Evolutionary conservation across 2,113 vertebrate genomes (phyloP).

Genomic region (Eurypyga helias): DNA sequence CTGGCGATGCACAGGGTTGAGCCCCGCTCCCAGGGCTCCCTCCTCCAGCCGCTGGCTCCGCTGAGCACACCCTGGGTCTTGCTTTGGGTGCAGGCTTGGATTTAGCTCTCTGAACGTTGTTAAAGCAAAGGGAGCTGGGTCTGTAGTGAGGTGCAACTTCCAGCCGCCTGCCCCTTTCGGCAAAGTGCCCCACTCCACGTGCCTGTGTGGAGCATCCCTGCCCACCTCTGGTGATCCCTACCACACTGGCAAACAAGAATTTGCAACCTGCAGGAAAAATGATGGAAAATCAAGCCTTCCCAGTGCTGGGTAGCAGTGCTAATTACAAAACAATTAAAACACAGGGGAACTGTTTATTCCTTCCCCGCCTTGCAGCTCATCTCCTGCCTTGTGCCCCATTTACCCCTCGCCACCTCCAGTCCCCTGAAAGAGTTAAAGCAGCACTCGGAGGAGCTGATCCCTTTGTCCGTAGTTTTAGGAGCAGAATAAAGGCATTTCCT

Average conservation of each 20-base stretch:
- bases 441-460: not conserved
- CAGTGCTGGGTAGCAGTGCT: not conserved
- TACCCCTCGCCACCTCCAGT: not conserved
- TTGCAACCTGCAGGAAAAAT: not conserved
- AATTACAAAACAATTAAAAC: constrained; percentile 13
- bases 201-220: not conserved
- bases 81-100: not conserved
- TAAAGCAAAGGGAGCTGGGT: not conserved
- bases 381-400: not conserved
- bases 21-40: fast-evolving
- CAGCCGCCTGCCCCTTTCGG: not conserved
- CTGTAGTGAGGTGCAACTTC: not conserved
- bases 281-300: not conserved
- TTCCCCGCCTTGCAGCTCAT: not conserved
- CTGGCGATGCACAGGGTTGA: not conserved
- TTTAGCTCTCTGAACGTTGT: not conserved
- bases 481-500: constrained; percentile 44
- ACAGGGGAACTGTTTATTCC: not conserved
- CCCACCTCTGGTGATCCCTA: not conserved
- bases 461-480: not conserved
- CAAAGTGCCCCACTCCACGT: not conserved
- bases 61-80: not conserved
- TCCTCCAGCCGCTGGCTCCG: not conserved
- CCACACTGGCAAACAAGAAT: not conserved
- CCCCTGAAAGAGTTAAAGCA: constrained; percentile 14